Evolutionary conservation across 2,888 invertebrate species (phyloP).

Genomic region (Eledone cirrhosa): DNA sequence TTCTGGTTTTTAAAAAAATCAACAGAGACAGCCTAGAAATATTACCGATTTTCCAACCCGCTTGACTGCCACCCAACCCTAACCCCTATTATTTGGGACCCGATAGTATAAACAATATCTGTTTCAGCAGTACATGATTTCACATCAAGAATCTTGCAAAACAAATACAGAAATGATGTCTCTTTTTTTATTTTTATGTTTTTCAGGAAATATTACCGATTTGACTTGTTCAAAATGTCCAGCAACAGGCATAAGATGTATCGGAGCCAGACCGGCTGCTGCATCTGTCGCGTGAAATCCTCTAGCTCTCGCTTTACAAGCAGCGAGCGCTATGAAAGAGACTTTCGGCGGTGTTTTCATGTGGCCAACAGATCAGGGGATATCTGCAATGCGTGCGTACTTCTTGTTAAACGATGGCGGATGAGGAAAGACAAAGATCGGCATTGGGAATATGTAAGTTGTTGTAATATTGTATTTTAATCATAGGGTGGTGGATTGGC

Average conservation of each 20-base stretch:
- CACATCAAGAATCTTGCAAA: too few species aligned
- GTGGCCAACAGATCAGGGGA: slow-evolving; percentile 81
- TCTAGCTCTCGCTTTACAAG: slow-evolving; percentile 83
- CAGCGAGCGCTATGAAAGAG: slow-evolving; percentile 83
- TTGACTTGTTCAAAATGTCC: slow-evolving; percentile 5
- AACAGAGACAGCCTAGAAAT: too few species aligned
- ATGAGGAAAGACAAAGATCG: slow-evolving; percentile 58
- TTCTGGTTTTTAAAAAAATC: too few species aligned
- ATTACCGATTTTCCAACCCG: too few species aligned
- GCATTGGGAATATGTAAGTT: slow-evolving; percentile 63
- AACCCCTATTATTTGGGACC: too few species aligned
- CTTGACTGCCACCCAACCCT: too few species aligned
- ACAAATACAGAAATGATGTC: too few species aligned
- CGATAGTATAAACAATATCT: too few species aligned
- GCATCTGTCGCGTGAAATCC: slow-evolving; percentile 87
- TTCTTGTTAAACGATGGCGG: slow-evolving; percentile 80
- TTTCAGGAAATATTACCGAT: too few species aligned
- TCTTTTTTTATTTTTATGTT: too few species aligned
- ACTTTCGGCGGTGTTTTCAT: slow-evolving; percentile 80
- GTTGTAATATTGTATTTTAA: slow-evolving; percentile 33
- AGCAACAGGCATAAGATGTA: slow-evolving; percentile 84
- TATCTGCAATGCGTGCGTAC: slow-evolving; percentile 87
- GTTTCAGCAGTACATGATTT: too few species aligned
- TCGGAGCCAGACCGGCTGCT: slow-evolving; percentile 77
- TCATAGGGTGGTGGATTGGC: too few species aligned